phyloP scores from a whole-genome alignment of 2,113 vertebrate genomes.

The Mormyrus iriodes region DNA sequence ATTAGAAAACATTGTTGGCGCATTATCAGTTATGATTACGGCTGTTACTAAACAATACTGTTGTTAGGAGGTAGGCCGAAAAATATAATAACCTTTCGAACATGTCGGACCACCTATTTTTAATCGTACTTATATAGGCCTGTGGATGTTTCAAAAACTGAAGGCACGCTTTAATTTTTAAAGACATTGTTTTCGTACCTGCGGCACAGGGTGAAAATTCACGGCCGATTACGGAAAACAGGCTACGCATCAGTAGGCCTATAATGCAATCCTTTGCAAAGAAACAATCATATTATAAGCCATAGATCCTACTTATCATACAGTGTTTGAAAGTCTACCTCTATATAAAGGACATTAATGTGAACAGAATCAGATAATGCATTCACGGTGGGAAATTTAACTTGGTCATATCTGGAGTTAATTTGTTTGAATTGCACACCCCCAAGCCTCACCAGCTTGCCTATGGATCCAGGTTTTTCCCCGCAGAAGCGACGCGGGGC shows the following conservation, averaged over 20 bases:
- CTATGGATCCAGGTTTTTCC: not conserved
- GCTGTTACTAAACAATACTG: not conserved
- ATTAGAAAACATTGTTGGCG: not conserved
- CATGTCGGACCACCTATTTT: not conserved
- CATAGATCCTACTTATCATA: not conserved
- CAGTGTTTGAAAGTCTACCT: not conserved
- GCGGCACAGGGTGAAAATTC: not conserved
- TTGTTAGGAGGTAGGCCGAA: not conserved
- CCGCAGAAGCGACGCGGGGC: not conserved
- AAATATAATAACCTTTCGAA: not conserved
- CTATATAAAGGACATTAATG: not conserved
- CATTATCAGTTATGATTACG: not conserved
- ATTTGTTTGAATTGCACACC: not conserved
- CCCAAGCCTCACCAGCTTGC: not conserved
- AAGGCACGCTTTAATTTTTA: not conserved
- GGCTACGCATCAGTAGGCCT: not conserved
- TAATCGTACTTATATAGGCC: not conserved
- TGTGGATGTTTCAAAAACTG: not conserved
- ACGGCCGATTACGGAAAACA: not conserved
- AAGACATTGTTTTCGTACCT: not conserved
- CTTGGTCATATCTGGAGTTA: not conserved
- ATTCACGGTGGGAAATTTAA: not conserved
- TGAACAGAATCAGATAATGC: not conserved
- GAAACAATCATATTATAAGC: not conserved
- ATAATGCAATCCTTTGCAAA: not conserved